Evolutionary conservation across 2,888 invertebrate species (phyloP).

Genomic region (Hypolimnas misippus): DNA sequence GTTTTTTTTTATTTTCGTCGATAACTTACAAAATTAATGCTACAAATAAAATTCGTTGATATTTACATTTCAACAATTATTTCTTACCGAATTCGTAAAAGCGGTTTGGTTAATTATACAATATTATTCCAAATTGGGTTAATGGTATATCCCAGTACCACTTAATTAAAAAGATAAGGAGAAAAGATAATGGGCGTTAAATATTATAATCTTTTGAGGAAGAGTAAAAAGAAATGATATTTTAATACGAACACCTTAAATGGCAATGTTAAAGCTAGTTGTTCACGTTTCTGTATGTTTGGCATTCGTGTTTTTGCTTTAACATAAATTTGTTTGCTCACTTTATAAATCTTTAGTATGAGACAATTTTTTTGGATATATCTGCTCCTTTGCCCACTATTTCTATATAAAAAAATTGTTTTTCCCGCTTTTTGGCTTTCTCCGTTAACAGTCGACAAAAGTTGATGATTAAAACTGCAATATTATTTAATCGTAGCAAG

Average conservation of each 20-base stretch:
- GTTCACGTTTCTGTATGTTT: background rate
- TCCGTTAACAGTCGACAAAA: too few species aligned
- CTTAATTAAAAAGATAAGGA: conserved; percentile 14
- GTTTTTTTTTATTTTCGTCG: background rate
- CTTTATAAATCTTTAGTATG: too few species aligned
- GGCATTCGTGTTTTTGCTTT: background rate
- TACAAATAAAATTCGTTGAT: conserved; percentile 1
- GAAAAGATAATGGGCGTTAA: conserved; percentile 5
- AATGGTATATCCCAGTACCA: conserved; percentile 9
- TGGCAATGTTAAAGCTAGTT: background rate
- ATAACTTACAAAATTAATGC: background rate
- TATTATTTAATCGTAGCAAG: too few species aligned
- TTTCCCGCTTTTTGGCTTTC: too few species aligned
- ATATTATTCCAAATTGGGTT: conserved; percentile 12
- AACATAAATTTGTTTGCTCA: background rate
- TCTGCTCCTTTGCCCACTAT: too few species aligned
- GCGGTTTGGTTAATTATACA: background rate
- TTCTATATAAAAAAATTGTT: too few species aligned
- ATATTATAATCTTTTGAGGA: conserved; percentile 14
- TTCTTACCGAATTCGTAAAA: conserved; percentile 3
- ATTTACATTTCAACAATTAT: conserved; percentile 8
- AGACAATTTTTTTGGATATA: too few species aligned
- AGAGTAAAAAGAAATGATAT: conserved; percentile 5
- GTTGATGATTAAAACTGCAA: too few species aligned
- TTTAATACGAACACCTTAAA: conserved; percentile 8